Evolutionary conservation across 1,140 invertebrate genomes (phyloP).

Genomic region (Nomia melanderi): DNA sequence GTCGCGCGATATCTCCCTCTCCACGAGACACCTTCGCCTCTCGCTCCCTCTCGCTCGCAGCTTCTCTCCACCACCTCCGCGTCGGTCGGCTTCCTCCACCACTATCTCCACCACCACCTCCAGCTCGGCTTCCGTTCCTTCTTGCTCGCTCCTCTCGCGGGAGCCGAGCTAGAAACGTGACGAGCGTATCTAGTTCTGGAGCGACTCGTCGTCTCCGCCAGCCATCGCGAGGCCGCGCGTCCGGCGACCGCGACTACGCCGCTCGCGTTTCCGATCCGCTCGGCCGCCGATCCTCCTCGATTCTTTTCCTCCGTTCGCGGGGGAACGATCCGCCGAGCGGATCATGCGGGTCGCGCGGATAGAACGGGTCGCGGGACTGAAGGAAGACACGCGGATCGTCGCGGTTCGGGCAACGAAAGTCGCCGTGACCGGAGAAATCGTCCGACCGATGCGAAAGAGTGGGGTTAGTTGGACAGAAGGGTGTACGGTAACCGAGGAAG

Average conservation of each 20-base stretch:
- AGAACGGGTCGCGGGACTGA: too few species aligned
- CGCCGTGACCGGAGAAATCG: slow-evolving; percentile 46
- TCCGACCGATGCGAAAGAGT: slow-evolving; percentile 29
- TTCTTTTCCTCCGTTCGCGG: background rate
- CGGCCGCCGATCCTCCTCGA: background rate
- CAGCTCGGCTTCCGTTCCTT: slow-evolving; percentile 24
- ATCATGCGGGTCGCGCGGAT: too few species aligned
- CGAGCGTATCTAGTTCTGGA: slow-evolving; percentile 72
- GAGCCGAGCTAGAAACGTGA: slow-evolving; percentile 70
- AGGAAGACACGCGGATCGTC: background rate
- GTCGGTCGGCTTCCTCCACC: background rate
- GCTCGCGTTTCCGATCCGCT: background rate
- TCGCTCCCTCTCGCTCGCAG: slow-evolving; percentile 22
- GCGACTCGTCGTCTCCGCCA: slow-evolving; percentile 70
- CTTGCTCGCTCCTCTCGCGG: slow-evolving; percentile 45
- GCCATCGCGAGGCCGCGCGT: slow-evolving; percentile 66
- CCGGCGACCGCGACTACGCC: slow-evolving; percentile 45
- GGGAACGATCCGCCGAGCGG: too few species aligned
- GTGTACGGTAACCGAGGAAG: slow-evolving; percentile 45
- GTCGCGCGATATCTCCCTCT: slow-evolving; percentile 33
- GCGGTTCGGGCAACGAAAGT: background rate
- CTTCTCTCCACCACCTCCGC: slow-evolving; percentile 30
- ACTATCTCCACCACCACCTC: slow-evolving; percentile 9
- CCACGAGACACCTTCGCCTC: slow-evolving; percentile 33
- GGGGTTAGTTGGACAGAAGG: slow-evolving; percentile 60